Percentiles rank a stretch among this genome's conserved stretches.
Conservation (phyloP, 2,888 invertebrate species). For the Sylvicola cinctus region DNA sequence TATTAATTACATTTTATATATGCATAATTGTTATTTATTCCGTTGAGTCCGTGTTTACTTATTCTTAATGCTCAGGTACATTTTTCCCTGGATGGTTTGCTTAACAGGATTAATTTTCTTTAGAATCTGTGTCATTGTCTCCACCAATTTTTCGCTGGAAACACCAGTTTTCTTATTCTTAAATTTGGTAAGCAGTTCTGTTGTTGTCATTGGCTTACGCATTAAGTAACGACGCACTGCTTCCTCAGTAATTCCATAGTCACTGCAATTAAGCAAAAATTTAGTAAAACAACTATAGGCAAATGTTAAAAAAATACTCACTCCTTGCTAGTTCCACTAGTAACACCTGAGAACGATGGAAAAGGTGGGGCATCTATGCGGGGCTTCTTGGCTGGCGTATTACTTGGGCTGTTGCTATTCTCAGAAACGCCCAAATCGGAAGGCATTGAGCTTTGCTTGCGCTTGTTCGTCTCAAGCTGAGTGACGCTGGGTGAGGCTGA, state of each 20-base stretch:
- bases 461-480: constrained; percentile 14
- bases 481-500: constrained; percentile 25
- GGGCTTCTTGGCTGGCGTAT: constrained; percentile 21
- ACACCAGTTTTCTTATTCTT: constrained; percentile 84
- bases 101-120: constrained; percentile 88
- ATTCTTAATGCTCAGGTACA: constrained; percentile 73
- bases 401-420: constrained; percentile 17
- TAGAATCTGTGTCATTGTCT: constrained; percentile 83
- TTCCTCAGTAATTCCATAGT: constrained; percentile 84
- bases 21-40: no score
- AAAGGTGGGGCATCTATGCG: constrained; percentile 19
- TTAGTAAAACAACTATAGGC: background rate
- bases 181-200: constrained; percentile 85
- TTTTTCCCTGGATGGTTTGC: constrained; percentile 78
- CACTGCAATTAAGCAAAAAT: constrained; percentile 27
- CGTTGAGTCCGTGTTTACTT: constrained; percentile 9
- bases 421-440: constrained; percentile 8
- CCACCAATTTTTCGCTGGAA: constrained; percentile 75
- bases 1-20: no score
- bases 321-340: constrained; percentile 20
- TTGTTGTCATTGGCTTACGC: constrained; percentile 95
- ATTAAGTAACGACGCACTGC: constrained; percentile 84
- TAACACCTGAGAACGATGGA: constrained; percentile 22
- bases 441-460: constrained; percentile 20
- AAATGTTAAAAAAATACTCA: constrained; percentile 7